These are phyloP conservation scores for Montipora capricornis DNA, from an alignment of 64 coral and sea anemone genomes.

Conservation along the genomic window DNA sequence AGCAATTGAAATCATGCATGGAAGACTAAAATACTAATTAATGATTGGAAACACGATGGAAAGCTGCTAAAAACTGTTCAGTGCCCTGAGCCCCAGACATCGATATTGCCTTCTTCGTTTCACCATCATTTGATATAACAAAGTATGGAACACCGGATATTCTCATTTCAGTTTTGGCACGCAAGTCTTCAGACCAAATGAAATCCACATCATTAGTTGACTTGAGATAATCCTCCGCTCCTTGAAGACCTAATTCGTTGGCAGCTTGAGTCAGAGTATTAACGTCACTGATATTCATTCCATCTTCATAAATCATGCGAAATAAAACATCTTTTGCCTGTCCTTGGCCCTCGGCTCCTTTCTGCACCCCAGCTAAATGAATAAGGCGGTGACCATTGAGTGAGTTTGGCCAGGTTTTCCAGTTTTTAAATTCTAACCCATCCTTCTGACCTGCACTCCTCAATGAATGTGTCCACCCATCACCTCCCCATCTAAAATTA, in stretches of 20 bases:
- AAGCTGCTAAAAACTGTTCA: slow-evolving; percentile 68
- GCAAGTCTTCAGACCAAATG: slow-evolving; percentile 74
- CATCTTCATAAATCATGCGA: slow-evolving; percentile 92
- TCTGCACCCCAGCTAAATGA: slow-evolving; percentile 71
- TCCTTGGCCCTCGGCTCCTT: slow-evolving; percentile 71
- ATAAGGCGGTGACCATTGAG: slow-evolving; percentile 82
- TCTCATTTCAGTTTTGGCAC: slow-evolving; percentile 75
- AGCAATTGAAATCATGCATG: background rate
- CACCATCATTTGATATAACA: slow-evolving; percentile 57
- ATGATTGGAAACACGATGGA: slow-evolving; percentile 3
- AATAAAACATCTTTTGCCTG: slow-evolving; percentile 87
- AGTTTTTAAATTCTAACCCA: slow-evolving; percentile 88
- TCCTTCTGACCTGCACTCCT: slow-evolving; percentile 62
- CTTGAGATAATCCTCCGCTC: slow-evolving; percentile 68
- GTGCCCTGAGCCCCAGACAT: slow-evolving; percentile 82
- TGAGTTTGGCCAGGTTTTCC: slow-evolving; percentile 88
- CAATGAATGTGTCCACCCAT: slow-evolving; percentile 84
- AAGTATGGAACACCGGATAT: slow-evolving; percentile 94
- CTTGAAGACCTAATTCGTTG: slow-evolving; percentile 64
- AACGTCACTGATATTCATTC: slow-evolving; percentile 84
- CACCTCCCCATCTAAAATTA: slow-evolving; percentile 69
- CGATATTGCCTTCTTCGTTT: slow-evolving; percentile 36
- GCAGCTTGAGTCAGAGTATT: slow-evolving; percentile 73
- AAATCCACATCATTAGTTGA: slow-evolving; percentile 74
- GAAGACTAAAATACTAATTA: background rate